Conservation (phyloP, 2,888 invertebrate species). For the Elmis aenea region DNA sequence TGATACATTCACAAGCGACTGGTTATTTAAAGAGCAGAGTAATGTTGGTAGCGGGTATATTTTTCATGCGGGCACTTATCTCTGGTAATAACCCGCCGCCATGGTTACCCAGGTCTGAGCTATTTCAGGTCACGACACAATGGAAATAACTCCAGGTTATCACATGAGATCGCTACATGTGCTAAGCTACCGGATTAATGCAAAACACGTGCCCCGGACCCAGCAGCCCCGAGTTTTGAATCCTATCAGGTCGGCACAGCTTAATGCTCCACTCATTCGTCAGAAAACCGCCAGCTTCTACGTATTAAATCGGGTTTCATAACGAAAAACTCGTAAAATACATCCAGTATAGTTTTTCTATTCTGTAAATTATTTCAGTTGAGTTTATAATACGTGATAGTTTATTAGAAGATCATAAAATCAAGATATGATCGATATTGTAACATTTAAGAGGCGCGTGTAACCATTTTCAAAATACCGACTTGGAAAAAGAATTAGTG, state of each 20-base stretch:
- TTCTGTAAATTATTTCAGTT: too few species aligned
- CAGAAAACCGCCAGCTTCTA: too few species aligned
- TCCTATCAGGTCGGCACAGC: constrained; percentile 19
- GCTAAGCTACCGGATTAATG: constrained; percentile 34
- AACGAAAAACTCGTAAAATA: too few species aligned
- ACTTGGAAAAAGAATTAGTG: too few species aligned
- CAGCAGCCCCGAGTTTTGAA: constrained; percentile 16
- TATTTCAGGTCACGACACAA: constrained; percentile 38
- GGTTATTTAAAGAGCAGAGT: constrained; percentile 14
- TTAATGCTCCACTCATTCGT: constrained; percentile 17
- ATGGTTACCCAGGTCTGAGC: constrained; percentile 30
- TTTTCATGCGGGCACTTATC: constrained; percentile 34
- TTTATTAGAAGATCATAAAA: too few species aligned
- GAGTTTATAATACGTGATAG: too few species aligned
- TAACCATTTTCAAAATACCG: too few species aligned
- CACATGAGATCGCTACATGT: constrained; percentile 31
- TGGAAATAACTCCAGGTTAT: constrained; percentile 38
- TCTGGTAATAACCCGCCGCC: constrained; percentile 28
- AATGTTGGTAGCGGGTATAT: constrained; percentile 18
- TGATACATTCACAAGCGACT: too few species aligned
- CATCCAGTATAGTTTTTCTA: too few species aligned
- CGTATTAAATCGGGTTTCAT: too few species aligned
- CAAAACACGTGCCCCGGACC: constrained; percentile 27
- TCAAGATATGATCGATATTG: too few species aligned
- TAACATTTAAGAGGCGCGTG: too few species aligned